phyloP scores from a whole-genome alignment of 2,888 invertebrate genomes.

The Orgyia antiqua region DNA sequence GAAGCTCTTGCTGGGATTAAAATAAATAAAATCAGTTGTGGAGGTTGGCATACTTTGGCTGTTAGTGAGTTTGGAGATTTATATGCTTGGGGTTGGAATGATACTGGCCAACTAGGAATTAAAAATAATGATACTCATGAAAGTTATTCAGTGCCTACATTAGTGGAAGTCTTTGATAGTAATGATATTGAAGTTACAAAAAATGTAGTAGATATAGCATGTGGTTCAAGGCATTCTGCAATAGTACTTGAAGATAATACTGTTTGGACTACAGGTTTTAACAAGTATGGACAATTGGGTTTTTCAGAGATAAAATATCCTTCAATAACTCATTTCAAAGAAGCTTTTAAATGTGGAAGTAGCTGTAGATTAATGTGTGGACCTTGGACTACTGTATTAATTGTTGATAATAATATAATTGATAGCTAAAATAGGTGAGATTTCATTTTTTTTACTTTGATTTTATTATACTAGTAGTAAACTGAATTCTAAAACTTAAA shows the following conservation, averaged over 20 bases:
- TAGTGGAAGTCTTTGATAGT: conserved; percentile 55
- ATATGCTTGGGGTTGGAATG: conserved; percentile 96
- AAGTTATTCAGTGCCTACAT: conserved; percentile 49
- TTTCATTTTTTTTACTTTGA: too few species aligned
- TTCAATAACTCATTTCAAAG: conserved; percentile 42
- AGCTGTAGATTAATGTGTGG: conserved; percentile 45
- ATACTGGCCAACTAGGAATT: conserved; percentile 89
- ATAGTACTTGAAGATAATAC: conserved; percentile 81
- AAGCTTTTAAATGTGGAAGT: conserved; percentile 35
- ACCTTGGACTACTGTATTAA: conserved; percentile 54
- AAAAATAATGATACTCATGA: conserved; percentile 28
- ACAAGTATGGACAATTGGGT: conserved; percentile 89
- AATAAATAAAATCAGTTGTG: conserved; percentile 84
- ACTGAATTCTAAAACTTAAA: too few species aligned
- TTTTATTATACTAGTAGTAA: too few species aligned
- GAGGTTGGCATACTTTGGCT: conserved; percentile 92
- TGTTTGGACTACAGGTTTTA: conserved; percentile 88
- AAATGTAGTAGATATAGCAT: conserved; percentile 79
- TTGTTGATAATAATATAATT: too few species aligned
- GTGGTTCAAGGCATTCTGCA: conserved; percentile 88
- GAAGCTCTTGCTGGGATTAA: conserved; percentile 87
- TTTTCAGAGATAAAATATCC: conserved; percentile 39
- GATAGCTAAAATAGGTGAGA: too few species aligned
- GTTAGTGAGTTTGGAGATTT: conserved; percentile 88
- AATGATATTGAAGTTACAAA: conserved; percentile 62